Evolutionary conservation across 2,888 invertebrate species (phyloP), one percentile per base, ranked within the genome.

Genomic region (Auanema freiburgensis): DNA sequence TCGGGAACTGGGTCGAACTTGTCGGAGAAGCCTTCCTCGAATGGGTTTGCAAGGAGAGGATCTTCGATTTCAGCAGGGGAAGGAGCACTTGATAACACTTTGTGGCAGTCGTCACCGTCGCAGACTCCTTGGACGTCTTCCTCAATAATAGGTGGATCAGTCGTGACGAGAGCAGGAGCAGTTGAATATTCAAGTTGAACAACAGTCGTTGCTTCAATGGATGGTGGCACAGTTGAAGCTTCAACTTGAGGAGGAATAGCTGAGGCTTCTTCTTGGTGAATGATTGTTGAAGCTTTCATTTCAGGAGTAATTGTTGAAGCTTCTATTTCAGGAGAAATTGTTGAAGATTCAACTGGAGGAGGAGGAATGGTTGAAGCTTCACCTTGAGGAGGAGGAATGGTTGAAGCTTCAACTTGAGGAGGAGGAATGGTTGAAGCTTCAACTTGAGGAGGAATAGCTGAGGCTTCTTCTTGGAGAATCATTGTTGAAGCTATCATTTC

Each of bases 11-110:
- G 1, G 60, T 57, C 43, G 58, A 62, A 66, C 23, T 58, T 54
- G 6, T 62, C 44, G 18, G 46, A 55, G 8, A 62, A 57, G 5
- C 61, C 53, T 21, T 66, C 66, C 33, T 66, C 66, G 49, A 62
- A 66, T 16, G 66, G 61, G 2, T 57, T 18, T n/a, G 63, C 18
- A 5, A 3, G 49, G 4, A 46, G 21, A 21, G 49, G 18, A 18
- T 16, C 21, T 33, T 33, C 33, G 8, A 8, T 3, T 8, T 33
- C 33, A 33, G 8, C 33, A 33, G 33, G 4, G 8, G 33, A 33
- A 33, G 33, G 33, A 3, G 33, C 4, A 33, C 4, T 33, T 33
- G 33, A 33, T 5, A 21, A 5, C 5, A 46, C 10, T 18, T 21
- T 16, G 4, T 21, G 16, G 46, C 46, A 46, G 10, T 46, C 46